Evolutionary conservation across 2,113 vertebrate genomes (phyloP), one percentile per base, ranked within the genome.

Genomic region (Lynx canadensis): DNA sequence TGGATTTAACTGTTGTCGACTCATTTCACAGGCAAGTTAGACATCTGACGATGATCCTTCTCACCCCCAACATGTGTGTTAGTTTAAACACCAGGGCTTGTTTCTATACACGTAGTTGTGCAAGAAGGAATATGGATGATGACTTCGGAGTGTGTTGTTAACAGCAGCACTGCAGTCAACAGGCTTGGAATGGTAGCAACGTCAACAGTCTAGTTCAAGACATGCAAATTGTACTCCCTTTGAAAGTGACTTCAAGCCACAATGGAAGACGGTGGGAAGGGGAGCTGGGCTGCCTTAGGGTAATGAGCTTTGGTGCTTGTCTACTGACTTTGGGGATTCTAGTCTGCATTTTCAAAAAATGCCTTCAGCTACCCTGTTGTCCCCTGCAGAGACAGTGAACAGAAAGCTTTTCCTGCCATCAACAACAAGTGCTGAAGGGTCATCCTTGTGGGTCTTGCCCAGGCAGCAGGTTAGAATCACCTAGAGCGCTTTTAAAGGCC

Each of bases 121-220:
- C 94, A 98, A 98, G 98, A 98, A 98, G 98, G 98, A 97, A 95
- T 97, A 98, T 97, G 97, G 97, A 98, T 97, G 98, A 98, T 98
- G 98, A 98, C 98, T 98, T 97, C 98, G 97, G 98, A 98, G 97
- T 82, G 93, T 95, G 92, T 96, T 98, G 96, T 97, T 98, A 98
- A 98, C 97, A 98, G 96, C 95, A 98, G 97, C 92, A 65, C 94
- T 97, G 95, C 94, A 98, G 98, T 98, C 98, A 97, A 97, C 98
- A 97, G 96, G 95, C 97, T 94, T 98, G 97, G 98, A 98, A 97
- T 98, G 97, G 97, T 98, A 98, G 97, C 97, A 98, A 98, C 96
- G 97, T 86, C 96, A 97, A 96, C 97, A 97, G 83, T 98, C 98
- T 98, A 48, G 97, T 98, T 98, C 98, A 98, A 98, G 95, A 98